These are phyloP conservation scores for Heliothis peltigera DNA, from an alignment of 2,888 invertebrate genomes.

Conservation along the genomic window DNA sequence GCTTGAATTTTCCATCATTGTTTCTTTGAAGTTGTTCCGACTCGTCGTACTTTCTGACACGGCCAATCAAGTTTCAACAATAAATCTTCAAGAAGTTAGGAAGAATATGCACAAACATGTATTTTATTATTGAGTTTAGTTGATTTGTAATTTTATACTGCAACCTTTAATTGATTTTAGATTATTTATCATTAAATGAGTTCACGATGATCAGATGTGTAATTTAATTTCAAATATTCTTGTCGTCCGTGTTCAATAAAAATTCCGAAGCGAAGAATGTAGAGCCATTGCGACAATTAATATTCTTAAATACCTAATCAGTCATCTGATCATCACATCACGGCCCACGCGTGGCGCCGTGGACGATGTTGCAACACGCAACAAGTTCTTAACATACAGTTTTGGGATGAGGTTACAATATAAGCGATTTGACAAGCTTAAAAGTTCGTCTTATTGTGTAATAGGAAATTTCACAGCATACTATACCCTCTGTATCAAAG, in stretches of 20 bases:
- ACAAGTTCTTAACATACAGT: constrained; percentile 55
- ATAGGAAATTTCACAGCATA: constrained; percentile 4
- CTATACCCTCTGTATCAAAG: background rate
- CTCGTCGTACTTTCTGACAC: constrained; percentile 6
- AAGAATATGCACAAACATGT: too few species aligned
- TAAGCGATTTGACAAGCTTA: constrained; percentile 49
- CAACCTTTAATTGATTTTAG: too few species aligned
- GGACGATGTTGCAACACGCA: constrained; percentile 63
- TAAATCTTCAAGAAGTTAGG: constrained; percentile 11
- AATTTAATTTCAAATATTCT: constrained; percentile 48
- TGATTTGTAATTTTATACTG: too few species aligned
- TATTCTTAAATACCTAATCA: constrained; percentile 87
- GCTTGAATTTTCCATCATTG: constrained; percentile 38
- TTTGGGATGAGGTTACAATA: constrained; percentile 54
- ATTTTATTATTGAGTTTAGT: too few species aligned
- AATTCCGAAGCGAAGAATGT: constrained; percentile 72
- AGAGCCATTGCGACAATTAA: constrained; percentile 82
- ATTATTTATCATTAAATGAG: too few species aligned
- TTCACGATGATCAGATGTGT: constrained; percentile 46
- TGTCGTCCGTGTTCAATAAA: constrained; percentile 68
- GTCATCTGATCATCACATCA: constrained; percentile 83
- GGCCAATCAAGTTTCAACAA: constrained; percentile 17
- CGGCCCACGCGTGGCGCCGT: constrained; percentile 83
- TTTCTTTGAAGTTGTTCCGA: constrained; percentile 31
- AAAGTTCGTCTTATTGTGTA: constrained; percentile 5